These are phyloP conservation scores for Iphiclides podalirius DNA, from an alignment of 2,888 invertebrate genomes.

Conservation along the genomic window DNA sequence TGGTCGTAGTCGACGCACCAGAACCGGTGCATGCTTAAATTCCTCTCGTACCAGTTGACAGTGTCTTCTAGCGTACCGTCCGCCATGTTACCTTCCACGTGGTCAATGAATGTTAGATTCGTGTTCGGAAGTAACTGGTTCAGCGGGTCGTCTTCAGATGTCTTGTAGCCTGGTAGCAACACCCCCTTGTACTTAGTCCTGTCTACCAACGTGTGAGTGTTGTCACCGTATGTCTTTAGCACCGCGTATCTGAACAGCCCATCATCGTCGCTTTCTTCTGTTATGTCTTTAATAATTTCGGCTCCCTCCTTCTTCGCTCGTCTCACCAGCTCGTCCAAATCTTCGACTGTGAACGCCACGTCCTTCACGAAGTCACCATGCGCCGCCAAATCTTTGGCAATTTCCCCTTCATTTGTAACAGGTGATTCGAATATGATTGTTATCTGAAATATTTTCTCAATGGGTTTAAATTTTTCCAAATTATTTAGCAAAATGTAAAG, in stretches of 20 bases:
- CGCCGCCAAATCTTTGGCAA: conserved; percentile 85
- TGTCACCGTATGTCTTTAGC: conserved; percentile 97
- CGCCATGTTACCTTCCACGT: conserved; percentile 98
- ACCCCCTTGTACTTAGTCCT: conserved; percentile 89
- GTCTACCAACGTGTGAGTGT: conserved; percentile 96
- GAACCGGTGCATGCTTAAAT: conserved; percentile 86
- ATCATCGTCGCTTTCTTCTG: conserved; percentile 90
- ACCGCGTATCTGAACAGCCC: conserved; percentile 92
- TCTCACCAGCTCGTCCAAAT: conserved; percentile 90
- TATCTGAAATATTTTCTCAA: conserved; percentile 87
- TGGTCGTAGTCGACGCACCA: conserved; percentile 99
- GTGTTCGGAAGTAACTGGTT: conserved; percentile 81
- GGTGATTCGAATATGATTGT: conserved; percentile 94
- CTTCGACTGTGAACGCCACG: conserved; percentile 95
- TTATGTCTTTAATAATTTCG: conserved; percentile 88
- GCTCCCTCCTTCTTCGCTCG: conserved; percentile 92
- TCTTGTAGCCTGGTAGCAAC: conserved; percentile 92
- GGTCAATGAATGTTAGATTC: conserved; percentile 93
- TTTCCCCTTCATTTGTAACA: conserved; percentile 83
- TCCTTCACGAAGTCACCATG: conserved; percentile 99
- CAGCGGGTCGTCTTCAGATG: conserved; percentile 79
- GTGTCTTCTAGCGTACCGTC: conserved; percentile 93
- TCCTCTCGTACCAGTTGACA: conserved; percentile 89
- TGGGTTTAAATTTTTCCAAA: too few species aligned
- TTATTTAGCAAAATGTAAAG: too few species aligned